Evolutionary conservation across 2,797 vertebrate genomes (phyloP).

Genomic region (Lophura swinhoii): DNA sequence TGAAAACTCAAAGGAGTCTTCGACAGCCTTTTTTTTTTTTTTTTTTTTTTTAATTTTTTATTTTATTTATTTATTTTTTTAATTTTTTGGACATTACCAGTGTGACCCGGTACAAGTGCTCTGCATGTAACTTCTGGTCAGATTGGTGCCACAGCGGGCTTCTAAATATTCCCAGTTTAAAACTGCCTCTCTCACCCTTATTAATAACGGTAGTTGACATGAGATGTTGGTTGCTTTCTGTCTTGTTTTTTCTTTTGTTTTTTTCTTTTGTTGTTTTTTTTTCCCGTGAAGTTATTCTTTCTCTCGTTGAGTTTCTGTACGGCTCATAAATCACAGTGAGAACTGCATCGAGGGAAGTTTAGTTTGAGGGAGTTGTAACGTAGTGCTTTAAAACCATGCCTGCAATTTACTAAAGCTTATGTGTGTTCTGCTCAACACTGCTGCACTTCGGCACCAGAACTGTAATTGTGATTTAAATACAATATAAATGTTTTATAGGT

Average conservation of each 20-base stretch:
- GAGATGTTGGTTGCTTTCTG: not conserved
- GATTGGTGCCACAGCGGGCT: not conserved
- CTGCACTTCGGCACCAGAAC: not conserved
- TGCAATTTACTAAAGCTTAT: not conserved
- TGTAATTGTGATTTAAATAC: slow-evolving; percentile 4
- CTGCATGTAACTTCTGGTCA: not conserved
- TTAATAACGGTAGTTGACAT: not conserved
- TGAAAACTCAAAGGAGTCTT: not conserved
- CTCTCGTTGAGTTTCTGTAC: not conserved
- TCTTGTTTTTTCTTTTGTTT: not conserved
- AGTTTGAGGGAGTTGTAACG: slow-evolving; percentile 44
- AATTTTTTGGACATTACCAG: not conserved
- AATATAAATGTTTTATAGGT: not conserved
- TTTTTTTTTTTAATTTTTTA: not conserved
- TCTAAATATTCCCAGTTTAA: not conserved
- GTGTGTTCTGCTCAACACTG: not conserved
- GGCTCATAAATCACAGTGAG: slow-evolving; percentile 11
- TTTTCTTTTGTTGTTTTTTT: not conserved
- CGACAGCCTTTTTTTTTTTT: not conserved
- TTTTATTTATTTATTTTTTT: not conserved
- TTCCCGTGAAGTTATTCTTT: not conserved
- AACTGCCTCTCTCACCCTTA: not conserved
- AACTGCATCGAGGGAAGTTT: slow-evolving; percentile 36
- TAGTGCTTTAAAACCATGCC: not conserved
- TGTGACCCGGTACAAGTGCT: not conserved